Conservation (phyloP, 1,140 invertebrate genomes). For the Campoletis sonorensis region DNA sequence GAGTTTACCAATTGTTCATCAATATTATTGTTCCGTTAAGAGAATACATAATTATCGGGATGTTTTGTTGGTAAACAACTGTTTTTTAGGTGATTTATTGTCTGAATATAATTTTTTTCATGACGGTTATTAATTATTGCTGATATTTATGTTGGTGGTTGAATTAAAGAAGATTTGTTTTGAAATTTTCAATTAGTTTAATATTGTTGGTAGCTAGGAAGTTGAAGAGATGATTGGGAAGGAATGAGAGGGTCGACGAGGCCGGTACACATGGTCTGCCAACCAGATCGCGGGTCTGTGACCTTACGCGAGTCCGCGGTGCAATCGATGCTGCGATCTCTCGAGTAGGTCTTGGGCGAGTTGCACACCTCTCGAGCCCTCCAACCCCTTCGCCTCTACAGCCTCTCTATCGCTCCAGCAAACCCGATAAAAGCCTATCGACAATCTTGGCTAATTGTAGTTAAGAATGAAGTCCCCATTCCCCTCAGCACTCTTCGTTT, state of each 20-base stretch:
- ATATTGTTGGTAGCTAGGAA: slow-evolving; percentile 18
- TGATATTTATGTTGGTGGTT: too few relatives aligned
- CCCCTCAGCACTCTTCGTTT: slow-evolving; percentile 3
- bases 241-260: slow-evolving; percentile 25
- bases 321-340: slow-evolving; percentile 71
- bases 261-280: slow-evolving; percentile 68
- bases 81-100: neutral
- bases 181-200: neutral
- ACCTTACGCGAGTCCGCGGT: slow-evolving; percentile 63
- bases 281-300: slow-evolving; percentile 73
- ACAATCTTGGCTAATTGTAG: slow-evolving; percentile 50
- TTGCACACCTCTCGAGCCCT: slow-evolving; percentile 52
- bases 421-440: slow-evolving; percentile 47
- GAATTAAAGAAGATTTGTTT: neutral
- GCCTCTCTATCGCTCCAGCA: neutral
- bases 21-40: neutral
- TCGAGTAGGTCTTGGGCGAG: slow-evolving; percentile 55
- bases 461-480: slow-evolving; percentile 5
- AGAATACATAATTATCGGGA: neutral
- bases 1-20: neutral
- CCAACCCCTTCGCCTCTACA: slow-evolving; percentile 45
- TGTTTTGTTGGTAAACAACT: too few relatives aligned
- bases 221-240: slow-evolving; percentile 46
- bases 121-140: too few relatives aligned
- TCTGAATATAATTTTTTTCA: neutral